Evolutionary conservation across 2,113 vertebrate genomes (phyloP).

Genomic region (Aix galericulata): DNA sequence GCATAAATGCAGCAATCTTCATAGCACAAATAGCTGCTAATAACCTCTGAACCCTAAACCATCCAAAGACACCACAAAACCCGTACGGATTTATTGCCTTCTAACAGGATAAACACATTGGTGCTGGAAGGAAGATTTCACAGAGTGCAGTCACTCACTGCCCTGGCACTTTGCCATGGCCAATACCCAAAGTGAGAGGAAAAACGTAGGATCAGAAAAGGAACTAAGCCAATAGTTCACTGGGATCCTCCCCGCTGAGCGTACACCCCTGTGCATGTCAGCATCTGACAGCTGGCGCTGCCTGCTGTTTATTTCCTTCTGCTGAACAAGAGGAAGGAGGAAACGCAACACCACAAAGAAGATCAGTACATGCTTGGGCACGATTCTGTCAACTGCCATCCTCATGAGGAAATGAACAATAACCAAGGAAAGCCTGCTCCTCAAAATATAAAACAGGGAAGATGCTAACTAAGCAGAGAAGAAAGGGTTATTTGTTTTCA

Average conservation of each 20-base stretch:
- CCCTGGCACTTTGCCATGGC: accelerated
- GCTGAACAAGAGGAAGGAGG: not conserved
- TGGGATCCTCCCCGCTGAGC: not conserved
- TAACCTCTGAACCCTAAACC: not conserved
- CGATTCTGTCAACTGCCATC: not conserved
- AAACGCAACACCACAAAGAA: not conserved
- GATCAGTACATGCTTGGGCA: not conserved
- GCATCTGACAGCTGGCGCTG: not conserved
- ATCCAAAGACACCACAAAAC: not conserved
- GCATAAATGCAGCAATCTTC: not conserved
- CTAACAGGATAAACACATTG: not conserved
- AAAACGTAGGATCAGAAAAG: not conserved
- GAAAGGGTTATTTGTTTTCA: not conserved
- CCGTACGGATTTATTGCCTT: not conserved
- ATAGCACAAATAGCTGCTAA: not conserved
- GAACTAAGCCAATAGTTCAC: not conserved
- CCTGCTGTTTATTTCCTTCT: not conserved
- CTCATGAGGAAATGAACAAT: not conserved
- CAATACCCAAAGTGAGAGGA: not conserved
- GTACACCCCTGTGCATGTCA: not conserved
- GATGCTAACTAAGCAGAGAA: not conserved
- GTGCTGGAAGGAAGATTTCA: not conserved
- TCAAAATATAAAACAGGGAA: not conserved
- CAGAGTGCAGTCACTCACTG: accelerated
- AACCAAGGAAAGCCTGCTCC: not conserved